phyloP scores from a whole-genome alignment of 2,113 vertebrate species.

The Rhinopomastus cyanomelas region DNA sequence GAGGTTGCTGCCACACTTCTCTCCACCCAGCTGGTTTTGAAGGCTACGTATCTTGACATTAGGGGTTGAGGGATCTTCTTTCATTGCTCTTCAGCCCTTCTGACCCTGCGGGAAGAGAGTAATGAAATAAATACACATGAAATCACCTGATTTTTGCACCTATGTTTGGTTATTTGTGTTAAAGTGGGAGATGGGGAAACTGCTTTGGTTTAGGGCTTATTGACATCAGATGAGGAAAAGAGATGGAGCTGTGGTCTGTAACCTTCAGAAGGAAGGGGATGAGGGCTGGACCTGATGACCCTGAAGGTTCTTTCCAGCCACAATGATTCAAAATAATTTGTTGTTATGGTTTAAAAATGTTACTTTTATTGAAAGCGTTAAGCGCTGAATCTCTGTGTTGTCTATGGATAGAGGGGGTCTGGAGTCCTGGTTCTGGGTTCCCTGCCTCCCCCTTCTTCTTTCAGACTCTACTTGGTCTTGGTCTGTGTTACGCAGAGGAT shows the following conservation, averaged over 20 bases:
- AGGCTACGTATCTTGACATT: neutral
- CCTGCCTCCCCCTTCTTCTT: too few relatives aligned
- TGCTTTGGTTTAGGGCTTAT: neutral
- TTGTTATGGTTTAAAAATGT: too few relatives aligned
- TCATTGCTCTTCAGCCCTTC: neutral
- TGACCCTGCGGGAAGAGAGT: neutral
- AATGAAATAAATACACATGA: neutral
- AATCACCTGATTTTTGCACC: neutral
- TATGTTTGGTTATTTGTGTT: neutral
- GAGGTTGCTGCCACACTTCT: neutral
- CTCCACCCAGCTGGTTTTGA: neutral
- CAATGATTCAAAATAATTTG: too few relatives aligned
- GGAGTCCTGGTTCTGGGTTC: too few relatives aligned
- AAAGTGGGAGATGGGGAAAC: neutral
- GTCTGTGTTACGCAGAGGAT: too few relatives aligned
- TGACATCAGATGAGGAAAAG: neutral
- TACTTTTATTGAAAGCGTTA: too few relatives aligned
- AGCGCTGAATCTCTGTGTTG: too few relatives aligned
- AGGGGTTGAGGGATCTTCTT: neutral
- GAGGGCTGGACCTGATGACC: too few relatives aligned
- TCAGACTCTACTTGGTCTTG: too few relatives aligned
- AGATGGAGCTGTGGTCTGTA: fast-evolving
- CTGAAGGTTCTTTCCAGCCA: too few relatives aligned
- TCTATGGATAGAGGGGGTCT: too few relatives aligned
- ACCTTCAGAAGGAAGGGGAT: neutral